Evolutionary conservation across 2,888 invertebrate genomes (phyloP), one percentile per base, ranked within the genome.

Genomic region (Drymonia ruficornis): DNA sequence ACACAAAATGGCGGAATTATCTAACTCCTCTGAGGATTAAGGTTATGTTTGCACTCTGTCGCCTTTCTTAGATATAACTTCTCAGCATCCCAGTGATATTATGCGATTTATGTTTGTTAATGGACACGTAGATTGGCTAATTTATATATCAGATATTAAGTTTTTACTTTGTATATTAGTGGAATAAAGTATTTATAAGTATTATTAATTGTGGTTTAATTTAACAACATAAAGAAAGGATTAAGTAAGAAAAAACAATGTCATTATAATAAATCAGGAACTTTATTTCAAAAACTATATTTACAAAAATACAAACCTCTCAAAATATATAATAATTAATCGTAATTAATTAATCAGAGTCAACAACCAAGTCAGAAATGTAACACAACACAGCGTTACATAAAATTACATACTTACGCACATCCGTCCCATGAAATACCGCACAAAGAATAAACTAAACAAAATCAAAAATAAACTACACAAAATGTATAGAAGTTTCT

Each of bases 221-320:
- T 15, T 16, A 38, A 13, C 7, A 15, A 7, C 15, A 2, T n/a
- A n/a, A n/a, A n/a, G n/a, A n/a, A n/a, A n/a, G n/a, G n/a, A n/a
- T n/a, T n/a, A n/a, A n/a, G n/a, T n/a, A 69, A 59, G 56, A 63
- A 65, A 65, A 70, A 53, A 19, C 50, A 50, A 19, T 19, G 43
- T 4, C 36, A 48, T 31, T 72, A 73, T 77, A 81, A 84, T 86
- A 87, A 89, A 87, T 86, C 88, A 92, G 91, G 91, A 92, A 92
- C 91, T 92, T 91, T 91, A 89, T 89, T 91, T 86, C 85, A 64
- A 38, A 70, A 80, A 73, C 81, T 84, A 88, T 90, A 91, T 91
- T 84, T 91, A 91, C 91, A 91, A 86, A 88, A 86, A 89, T 89
- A 90, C 87, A 89, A 82, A 82, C 82, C 84, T 90, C 84, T 85